Conservation (phyloP, 2,113 vertebrate genomes). For the Siniperca knerii region DNA sequence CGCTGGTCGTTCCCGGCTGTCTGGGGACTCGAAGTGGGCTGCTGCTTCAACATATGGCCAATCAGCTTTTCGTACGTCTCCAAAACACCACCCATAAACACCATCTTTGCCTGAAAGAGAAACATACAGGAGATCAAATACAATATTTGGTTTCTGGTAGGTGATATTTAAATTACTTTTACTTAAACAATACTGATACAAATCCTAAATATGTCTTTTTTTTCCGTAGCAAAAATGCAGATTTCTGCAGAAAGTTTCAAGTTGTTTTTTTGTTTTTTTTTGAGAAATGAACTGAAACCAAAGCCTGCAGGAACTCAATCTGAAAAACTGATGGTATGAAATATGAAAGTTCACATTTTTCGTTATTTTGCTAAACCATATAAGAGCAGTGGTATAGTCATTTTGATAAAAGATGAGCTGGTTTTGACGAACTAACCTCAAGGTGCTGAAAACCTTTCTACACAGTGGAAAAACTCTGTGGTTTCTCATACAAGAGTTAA, state of each 20-base stretch:
- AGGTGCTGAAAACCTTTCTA: not conserved
- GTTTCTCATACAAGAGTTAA: slow-evolving; percentile 36
- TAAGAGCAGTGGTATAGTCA: too few relatives aligned
- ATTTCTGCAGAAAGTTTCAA: not conserved
- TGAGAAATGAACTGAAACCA: not conserved
- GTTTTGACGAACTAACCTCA: not conserved
- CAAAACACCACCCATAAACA: slow-evolving; percentile 61
- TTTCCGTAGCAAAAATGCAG: not conserved
- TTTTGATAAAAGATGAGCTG: too few relatives aligned
- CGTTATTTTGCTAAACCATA: not conserved
- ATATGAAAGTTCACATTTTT: too few relatives aligned
- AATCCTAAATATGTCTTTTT: not conserved
- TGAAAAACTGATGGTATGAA: not conserved
- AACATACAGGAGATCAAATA: not conserved
- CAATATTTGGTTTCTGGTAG: not conserved
- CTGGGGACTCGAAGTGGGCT: slow-evolving; percentile 22
- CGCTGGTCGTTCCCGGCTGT: accelerated
- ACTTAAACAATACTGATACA: not conserved
- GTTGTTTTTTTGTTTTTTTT: not conserved
- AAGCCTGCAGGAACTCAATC: not conserved
- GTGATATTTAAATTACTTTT: not conserved
- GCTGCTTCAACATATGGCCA: slow-evolving; percentile 56
- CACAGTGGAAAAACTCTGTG: slow-evolving; percentile 50
- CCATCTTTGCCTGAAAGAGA: slow-evolving; percentile 32
- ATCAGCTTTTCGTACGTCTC: slow-evolving; percentile 67